Evolutionary conservation across 2,113 vertebrate species (phyloP).

Genomic region (Myocastor coypus): DNA sequence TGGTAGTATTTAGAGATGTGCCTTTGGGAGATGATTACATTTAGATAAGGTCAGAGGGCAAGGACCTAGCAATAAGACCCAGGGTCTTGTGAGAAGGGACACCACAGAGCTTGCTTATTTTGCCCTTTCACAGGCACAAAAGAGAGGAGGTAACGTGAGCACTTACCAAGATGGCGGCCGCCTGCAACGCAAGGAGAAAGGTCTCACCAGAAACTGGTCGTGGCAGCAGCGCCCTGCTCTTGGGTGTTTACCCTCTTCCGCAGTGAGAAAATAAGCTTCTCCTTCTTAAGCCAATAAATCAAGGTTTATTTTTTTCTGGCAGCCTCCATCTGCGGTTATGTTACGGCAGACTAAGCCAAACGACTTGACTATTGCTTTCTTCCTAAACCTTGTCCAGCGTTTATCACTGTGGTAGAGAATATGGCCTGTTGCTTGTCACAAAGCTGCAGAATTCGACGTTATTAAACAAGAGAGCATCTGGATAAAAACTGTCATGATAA

Average conservation of each 20-base stretch:
- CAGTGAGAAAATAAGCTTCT: background rate
- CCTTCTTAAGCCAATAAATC: background rate
- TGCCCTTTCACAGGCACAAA: background rate
- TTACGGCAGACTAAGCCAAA: background rate
- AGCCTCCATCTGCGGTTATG: background rate
- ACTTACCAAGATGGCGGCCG: background rate
- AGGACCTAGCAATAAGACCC: background rate
- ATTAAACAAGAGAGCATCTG: background rate
- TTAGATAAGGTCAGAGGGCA: background rate
- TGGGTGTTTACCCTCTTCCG: background rate
- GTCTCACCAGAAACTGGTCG: background rate
- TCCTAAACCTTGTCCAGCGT: background rate
- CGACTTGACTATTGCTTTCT: background rate
- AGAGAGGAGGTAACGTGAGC: background rate
- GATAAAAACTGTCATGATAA: conserved; percentile 20
- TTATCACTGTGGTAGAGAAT: background rate
- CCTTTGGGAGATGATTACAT: background rate
- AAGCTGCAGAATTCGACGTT: background rate
- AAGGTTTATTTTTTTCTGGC: background rate
- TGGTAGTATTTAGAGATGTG: background rate
- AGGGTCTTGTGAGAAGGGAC: background rate
- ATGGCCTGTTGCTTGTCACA: background rate
- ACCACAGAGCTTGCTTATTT: background rate
- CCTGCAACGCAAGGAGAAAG: background rate
- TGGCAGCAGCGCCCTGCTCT: background rate